Percentiles rank a stretch among this genome's conserved stretches.
Conservation (phyloP, 2,888 invertebrate species). For the Drosophila diplacantha region DNA sequence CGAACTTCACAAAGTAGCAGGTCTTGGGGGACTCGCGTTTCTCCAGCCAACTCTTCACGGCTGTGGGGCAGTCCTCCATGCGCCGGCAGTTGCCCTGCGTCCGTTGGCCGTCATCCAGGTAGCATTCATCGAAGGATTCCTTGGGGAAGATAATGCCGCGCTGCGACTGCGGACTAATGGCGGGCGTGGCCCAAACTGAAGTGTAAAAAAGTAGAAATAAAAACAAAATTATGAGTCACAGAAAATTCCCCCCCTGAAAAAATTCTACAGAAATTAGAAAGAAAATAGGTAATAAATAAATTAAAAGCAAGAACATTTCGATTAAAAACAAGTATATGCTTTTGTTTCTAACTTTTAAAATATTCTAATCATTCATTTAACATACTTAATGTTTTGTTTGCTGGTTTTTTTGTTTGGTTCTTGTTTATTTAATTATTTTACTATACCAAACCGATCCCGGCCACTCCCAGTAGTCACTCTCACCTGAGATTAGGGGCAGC, state of each 20-base stretch:
- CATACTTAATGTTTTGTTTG: not conserved
- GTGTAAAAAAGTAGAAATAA: not conserved
- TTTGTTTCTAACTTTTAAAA: not conserved
- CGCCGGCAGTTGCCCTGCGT: slow-evolving; percentile 57
- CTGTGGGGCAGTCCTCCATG: slow-evolving; percentile 60
- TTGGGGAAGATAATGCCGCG: slow-evolving; percentile 63
- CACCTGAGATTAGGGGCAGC: slow-evolving; percentile 14
- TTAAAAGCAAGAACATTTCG: not conserved
- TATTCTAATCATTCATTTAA: no score
- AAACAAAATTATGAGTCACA: slow-evolving; percentile 2
- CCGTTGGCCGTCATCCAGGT: slow-evolving; percentile 41
- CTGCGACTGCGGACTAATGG: slow-evolving; percentile 52
- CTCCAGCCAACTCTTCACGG: slow-evolving; percentile 57
- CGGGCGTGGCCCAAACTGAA: slow-evolving; percentile 46
- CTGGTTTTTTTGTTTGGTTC: not conserved
- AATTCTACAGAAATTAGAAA: not conserved
- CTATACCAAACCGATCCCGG: not conserved
- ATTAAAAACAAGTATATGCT: not conserved
- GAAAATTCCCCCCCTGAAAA: not conserved
- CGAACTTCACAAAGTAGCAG: slow-evolving; percentile 70
- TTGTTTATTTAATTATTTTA: not conserved
- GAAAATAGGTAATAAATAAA: no score
- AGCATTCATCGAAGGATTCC: slow-evolving; percentile 62
- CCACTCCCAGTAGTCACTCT: slow-evolving; percentile 3
- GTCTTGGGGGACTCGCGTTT: slow-evolving; percentile 61